Evolutionary conservation across 2,888 invertebrate genomes (phyloP), one percentile per base, ranked within the genome.

Genomic region (Timema podura): DNA sequence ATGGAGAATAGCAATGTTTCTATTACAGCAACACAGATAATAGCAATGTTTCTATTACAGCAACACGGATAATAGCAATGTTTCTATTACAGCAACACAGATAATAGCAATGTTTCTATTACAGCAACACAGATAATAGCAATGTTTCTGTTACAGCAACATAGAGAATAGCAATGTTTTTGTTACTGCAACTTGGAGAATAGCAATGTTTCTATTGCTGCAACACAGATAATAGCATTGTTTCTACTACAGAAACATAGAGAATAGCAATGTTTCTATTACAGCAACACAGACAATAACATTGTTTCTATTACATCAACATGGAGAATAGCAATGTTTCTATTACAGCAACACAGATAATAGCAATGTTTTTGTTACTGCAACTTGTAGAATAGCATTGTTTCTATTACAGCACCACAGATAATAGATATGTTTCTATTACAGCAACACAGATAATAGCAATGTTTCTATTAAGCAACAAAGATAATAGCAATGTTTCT

Each of bases 71-170:
- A n/a, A n/a, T n/a, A n/a, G 46, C 8, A 11, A 59, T 67, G 16
- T 15, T 45, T 64, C 65, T 59, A 46, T 72, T 72, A 13, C 78
- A 94, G 95, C 79, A 95, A 95, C 80, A 93, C 95, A 0, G 96
- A 97, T n/a, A n/a, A n/a, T n/a, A n/a, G 46, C 8, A 11, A 59
- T 67, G 16, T 15, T 45, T 64, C 65, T 59, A 46, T 72, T 72
- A 13, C 78, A 94, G 95, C 79, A 95, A 95, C 80, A 93, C 95
- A 0, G 96, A 97, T n/a, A n/a, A n/a, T n/a, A n/a, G 46, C 8
- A 11, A 59, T 67, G 16, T 15, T 45, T 64, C 65, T 59, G 48
- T 72, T 72, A 13, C 78, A 94, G 95, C 79, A 95, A 95, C 80
- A 93, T 95, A 0, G 96, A 97, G 78, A 96, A n/a, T n/a, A n/a